These are phyloP conservation scores for Notoglanidium macrostoma DNA, from an alignment of 2,797 vertebrate species.

Conservation along the genomic window DNA sequence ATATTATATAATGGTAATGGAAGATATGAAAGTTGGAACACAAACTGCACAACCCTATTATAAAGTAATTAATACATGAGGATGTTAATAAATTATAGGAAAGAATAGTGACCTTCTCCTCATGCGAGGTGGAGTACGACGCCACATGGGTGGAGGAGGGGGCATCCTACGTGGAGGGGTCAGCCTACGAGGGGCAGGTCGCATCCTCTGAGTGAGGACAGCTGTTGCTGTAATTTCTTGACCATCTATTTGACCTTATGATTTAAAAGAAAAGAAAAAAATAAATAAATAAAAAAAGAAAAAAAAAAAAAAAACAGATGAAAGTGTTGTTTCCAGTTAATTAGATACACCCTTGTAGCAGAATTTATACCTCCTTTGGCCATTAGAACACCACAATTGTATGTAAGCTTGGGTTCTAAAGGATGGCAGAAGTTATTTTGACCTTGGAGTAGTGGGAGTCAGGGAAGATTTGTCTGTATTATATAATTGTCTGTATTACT, in stretches of 20 bases:
- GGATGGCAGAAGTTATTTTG: neutral
- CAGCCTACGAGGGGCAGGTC: slow-evolving; percentile 72
- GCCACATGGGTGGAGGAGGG: slow-evolving; percentile 85
- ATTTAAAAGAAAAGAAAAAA: neutral
- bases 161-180: slow-evolving; percentile 85
- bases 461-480: too few species aligned
- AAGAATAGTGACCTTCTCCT: slow-evolving; percentile 77
- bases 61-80: neutral
- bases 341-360: neutral
- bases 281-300: neutral
- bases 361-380: neutral
- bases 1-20: neutral
- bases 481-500: neutral
- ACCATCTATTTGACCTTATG: slow-evolving; percentile 84
- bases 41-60: neutral
- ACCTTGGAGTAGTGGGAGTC: neutral
- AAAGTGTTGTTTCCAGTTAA: neutral
- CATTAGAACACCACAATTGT: neutral
- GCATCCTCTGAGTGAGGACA: slow-evolving; percentile 78
- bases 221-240: slow-evolving; percentile 87
- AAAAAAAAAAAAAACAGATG: neutral
- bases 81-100: neutral
- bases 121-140: slow-evolving; percentile 85
- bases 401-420: neutral
- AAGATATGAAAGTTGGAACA: neutral